Conservation (phyloP, 1,140 invertebrate genomes). For the Apocrypta bakeri region DNA sequence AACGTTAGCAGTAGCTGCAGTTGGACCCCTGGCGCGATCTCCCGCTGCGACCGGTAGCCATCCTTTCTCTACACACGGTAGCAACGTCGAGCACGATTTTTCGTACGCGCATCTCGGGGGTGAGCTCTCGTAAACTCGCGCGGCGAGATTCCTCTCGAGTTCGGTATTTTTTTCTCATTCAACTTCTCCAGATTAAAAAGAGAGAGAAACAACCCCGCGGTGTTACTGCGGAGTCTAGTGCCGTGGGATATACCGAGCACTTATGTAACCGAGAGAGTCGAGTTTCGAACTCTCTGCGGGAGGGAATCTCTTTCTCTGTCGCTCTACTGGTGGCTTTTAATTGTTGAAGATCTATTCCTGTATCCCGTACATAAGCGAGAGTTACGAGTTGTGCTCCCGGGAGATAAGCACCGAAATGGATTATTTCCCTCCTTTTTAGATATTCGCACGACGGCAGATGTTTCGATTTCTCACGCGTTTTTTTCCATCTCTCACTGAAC, state of each 20-base stretch:
- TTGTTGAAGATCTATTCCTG: background rate
- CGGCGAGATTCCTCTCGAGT: too few relatives aligned
- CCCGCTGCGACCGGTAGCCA: slow-evolving; percentile 74
- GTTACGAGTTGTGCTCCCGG: too few relatives aligned
- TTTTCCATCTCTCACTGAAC: background rate
- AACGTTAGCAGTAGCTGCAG: background rate
- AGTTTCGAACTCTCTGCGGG: background rate
- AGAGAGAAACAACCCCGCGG: slow-evolving; percentile 13
- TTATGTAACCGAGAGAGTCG: background rate
- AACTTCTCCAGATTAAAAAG: background rate
- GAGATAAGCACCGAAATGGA: too few relatives aligned
- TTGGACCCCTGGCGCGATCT: slow-evolving; percentile 71
- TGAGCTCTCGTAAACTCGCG: too few relatives aligned
- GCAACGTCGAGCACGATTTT: background rate
- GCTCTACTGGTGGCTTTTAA: background rate
- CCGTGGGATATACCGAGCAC: slow-evolving; percentile 19
- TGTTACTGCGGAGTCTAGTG: background rate
- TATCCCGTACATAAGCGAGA: too few relatives aligned
- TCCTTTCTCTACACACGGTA: slow-evolving; percentile 66
- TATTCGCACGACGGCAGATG: background rate
- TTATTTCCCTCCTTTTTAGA: too few relatives aligned
- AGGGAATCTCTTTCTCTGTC: background rate
- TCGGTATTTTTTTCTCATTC: background rate
- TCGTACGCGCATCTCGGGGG: background rate
- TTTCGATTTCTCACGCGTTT: slow-evolving; percentile 4